A percentile compares a stretch with the other conserved stretches of the same genome.
Evolutionary conservation across 2,113 vertebrate species (phyloP).

Genomic region (Chitala chitala): DNA sequence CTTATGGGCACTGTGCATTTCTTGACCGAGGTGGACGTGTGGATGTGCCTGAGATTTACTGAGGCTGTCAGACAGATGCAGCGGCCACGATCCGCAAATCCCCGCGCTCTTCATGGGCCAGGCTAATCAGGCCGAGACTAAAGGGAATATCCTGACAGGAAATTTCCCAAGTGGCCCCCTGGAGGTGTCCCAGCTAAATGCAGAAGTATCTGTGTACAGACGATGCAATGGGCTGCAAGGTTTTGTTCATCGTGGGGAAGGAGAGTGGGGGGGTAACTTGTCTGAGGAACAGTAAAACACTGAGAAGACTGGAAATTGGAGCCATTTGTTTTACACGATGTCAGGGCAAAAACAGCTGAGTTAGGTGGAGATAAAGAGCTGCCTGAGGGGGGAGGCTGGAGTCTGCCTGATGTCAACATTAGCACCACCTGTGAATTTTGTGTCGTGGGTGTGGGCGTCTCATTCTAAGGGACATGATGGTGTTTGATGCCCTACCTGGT

Average conservation of each 20-base stretch:
- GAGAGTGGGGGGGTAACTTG: neutral
- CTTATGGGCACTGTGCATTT: no score
- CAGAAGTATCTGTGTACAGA: slow-evolving; percentile 22
- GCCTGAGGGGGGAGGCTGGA: neutral
- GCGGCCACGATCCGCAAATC: neutral
- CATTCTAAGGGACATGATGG: neutral
- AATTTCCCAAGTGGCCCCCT: slow-evolving; percentile 37
- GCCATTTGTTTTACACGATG: neutral
- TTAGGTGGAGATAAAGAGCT: neutral
- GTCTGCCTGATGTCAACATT: neutral
- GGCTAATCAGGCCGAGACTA: neutral
- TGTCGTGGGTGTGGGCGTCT: no score
- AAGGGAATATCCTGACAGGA: neutral
- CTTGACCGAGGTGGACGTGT: neutral
- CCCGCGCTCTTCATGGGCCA: neutral
- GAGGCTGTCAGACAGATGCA: neutral
- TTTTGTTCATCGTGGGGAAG: neutral
- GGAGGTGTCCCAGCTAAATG: slow-evolving; percentile 28
- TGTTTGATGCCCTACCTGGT: slow-evolving; percentile 68
- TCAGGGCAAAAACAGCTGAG: neutral
- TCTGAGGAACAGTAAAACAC: neutral
- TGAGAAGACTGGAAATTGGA: neutral
- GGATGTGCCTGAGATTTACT: neutral
- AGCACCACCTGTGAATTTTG: neutral
- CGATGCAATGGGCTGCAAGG: neutral